These are phyloP conservation scores for Dinocampus coccinellae DNA, from an alignment of 2,888 invertebrate species.

Conservation along the genomic window DNA sequence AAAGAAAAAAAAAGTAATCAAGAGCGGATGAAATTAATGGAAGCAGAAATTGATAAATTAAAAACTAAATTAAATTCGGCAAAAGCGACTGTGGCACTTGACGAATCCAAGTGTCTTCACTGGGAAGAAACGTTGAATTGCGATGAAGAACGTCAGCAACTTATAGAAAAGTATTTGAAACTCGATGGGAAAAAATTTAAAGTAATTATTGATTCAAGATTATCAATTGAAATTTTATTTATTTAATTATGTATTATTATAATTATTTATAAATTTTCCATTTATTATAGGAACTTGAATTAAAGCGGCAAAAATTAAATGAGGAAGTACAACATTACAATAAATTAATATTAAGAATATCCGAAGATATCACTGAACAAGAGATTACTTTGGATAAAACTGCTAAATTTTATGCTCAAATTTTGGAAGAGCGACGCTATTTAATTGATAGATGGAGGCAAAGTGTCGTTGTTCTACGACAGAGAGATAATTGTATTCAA, in stretches of 20 bases:
- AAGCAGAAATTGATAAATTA: constrained; percentile 71
- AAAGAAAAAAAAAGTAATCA: constrained; percentile 71
- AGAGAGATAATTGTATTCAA: constrained; percentile 78
- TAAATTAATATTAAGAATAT: constrained; percentile 68
- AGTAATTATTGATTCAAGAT: constrained; percentile 55
- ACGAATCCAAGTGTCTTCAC: constrained; percentile 76
- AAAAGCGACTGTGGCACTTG: constrained; percentile 79
- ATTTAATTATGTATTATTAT: background rate
- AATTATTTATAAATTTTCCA: constrained; percentile 23
- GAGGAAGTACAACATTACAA: constrained; percentile 70
- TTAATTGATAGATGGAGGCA: constrained; percentile 81
- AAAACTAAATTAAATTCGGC: constrained; percentile 75
- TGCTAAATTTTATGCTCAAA: constrained; percentile 71
- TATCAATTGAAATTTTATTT: constrained; percentile 25
- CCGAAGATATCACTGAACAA: constrained; percentile 72
- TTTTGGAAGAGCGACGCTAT: constrained; percentile 77
- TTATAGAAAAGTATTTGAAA: constrained; percentile 80
- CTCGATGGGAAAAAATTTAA: constrained; percentile 79
- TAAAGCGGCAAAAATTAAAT: constrained; percentile 71
- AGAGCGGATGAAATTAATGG: constrained; percentile 66
- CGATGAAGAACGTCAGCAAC: constrained; percentile 77
- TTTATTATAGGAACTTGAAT: constrained; percentile 70
- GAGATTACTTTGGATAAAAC: constrained; percentile 73
- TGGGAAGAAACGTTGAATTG: constrained; percentile 81
- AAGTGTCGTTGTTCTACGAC: constrained; percentile 78